phyloP scores from a whole-genome alignment of 2,888 invertebrate genomes.

The Rotaria sp. region DNA sequence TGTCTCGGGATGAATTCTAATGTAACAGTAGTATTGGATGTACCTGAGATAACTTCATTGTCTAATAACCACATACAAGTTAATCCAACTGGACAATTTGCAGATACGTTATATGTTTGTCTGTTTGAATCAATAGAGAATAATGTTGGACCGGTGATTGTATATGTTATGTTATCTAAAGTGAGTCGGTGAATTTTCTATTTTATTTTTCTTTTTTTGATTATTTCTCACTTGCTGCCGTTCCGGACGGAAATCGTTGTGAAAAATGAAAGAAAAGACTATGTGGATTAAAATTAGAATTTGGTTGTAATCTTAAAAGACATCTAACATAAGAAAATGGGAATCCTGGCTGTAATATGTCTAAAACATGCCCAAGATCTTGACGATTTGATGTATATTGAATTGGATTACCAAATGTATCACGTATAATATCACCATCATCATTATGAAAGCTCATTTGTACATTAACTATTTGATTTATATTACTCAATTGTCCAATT shows the following conservation, averaged over 20 bases:
- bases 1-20: background rate
- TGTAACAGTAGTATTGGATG: background rate
- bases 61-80: background rate
- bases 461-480: background rate
- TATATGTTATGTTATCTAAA: background rate
- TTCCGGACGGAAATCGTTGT: background rate
- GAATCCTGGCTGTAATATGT: background rate
- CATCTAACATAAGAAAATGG: background rate
- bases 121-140: background rate
- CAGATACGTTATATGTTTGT: background rate
- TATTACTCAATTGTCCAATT: background rate
- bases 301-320: background rate
- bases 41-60: background rate
- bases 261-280: background rate
- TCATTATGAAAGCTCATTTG: background rate
- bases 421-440: background rate
- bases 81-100: background rate
- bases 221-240: background rate
- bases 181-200: background rate
- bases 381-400: background rate
- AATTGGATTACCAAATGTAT: background rate
- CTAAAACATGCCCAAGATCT: background rate
- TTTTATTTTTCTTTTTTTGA: background rate
- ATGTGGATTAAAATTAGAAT: background rate
- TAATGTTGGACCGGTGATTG: background rate